Percentiles rank a stretch among this genome's conserved stretches.
Evolutionary conservation across 2,888 invertebrate genomes (phyloP).

Genomic region (Galeopsomyia nigrocyanea): DNA sequence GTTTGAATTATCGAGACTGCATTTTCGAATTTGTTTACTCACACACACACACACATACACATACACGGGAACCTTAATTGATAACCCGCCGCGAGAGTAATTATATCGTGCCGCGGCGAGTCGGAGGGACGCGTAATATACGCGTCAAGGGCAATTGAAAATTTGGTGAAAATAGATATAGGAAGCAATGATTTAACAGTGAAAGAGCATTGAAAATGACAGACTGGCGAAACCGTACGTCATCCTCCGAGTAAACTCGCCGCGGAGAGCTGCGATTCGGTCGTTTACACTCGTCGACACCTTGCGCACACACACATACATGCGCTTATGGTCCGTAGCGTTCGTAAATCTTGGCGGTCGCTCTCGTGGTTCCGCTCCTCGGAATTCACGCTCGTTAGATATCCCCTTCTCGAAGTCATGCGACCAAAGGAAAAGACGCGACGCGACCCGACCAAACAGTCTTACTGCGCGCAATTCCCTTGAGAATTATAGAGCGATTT

Average conservation of each 20-base stretch:
- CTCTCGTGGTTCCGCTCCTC: slow-evolving; percentile 25
- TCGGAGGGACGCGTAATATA: no score
- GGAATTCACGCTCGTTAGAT: slow-evolving; percentile 52
- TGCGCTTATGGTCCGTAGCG: neutral
- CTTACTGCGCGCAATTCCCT: slow-evolving; percentile 28
- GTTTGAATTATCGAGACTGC: slow-evolving; percentile 41
- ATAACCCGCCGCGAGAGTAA: neutral
- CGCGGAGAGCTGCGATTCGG: neutral
- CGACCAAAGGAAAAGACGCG: slow-evolving; percentile 46
- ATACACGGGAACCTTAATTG: slow-evolving; percentile 17
- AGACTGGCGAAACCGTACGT: no score
- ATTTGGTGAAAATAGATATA: no score
- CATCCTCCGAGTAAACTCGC: neutral
- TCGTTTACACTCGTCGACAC: slow-evolving; percentile 15
- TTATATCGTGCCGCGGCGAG: no score
- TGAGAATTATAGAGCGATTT: slow-evolving; percentile 47
- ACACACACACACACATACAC: neutral
- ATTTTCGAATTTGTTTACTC: slow-evolving; percentile 36
- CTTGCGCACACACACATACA: neutral
- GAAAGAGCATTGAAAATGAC: no score
- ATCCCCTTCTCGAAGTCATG: neutral
- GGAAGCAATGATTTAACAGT: no score
- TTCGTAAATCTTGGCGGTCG: slow-evolving; percentile 33
- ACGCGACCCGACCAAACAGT: slow-evolving; percentile 6
- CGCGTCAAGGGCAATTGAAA: no score